Evolutionary conservation across 2,113 vertebrate genomes (phyloP).

Genomic region (Rhea pennata): DNA sequence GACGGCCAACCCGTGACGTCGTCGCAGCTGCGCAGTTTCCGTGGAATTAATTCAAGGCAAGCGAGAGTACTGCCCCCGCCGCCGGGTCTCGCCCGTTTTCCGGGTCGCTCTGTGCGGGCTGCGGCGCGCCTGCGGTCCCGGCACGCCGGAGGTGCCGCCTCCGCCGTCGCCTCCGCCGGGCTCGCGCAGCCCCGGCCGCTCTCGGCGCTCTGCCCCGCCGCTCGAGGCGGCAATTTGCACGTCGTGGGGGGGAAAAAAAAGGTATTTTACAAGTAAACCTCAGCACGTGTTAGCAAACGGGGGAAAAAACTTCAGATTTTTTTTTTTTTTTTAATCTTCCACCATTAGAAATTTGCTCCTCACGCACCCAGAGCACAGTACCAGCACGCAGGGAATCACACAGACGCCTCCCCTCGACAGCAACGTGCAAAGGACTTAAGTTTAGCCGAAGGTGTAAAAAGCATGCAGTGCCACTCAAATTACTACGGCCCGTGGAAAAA

Average conservation of each 20-base stretch:
- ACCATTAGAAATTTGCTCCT: neutral
- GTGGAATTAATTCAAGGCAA: neutral
- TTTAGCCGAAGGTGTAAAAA: neutral
- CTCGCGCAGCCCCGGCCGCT: no score
- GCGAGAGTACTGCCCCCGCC: neutral
- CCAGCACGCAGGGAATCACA: neutral
- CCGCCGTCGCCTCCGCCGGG: no score
- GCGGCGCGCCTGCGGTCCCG: no score
- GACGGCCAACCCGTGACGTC: no score
- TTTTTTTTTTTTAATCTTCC: neutral
- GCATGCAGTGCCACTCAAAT: neutral
- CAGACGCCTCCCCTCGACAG: neutral
- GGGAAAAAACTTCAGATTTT: neutral
- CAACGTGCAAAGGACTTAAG: neutral
- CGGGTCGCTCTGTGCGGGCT: no score
- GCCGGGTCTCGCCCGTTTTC: no score
- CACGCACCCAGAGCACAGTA: accelerated
- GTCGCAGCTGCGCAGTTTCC: neutral
- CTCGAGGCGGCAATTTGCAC: no score
- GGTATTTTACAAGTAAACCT: neutral
- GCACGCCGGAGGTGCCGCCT: no score
- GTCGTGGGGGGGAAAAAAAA: neutral
- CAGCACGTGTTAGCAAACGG: neutral
- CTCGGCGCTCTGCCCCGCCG: no score
- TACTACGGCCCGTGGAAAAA: accelerated